Evolutionary conservation across 2,113 vertebrate species (phyloP).

Genomic region (Guaruba guarouba): DNA sequence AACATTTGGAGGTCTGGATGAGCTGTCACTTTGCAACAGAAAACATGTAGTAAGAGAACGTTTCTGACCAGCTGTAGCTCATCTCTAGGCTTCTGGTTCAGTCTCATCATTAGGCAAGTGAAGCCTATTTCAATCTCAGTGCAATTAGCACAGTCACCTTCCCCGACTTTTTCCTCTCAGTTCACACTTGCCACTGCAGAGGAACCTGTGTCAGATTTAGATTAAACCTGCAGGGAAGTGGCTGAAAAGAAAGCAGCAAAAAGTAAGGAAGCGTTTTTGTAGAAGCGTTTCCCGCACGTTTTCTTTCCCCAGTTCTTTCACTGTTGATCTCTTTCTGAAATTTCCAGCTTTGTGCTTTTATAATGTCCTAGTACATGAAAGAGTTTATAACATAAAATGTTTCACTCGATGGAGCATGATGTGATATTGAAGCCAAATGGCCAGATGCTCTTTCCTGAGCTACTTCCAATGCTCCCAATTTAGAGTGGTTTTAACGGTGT

Average conservation of each 20-base stretch:
- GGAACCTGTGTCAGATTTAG: background rate
- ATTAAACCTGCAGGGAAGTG: background rate
- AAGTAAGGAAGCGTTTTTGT: background rate
- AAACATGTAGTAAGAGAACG: background rate
- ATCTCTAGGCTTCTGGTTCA: background rate
- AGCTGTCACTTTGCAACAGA: background rate
- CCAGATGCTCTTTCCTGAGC: constrained; percentile 60
- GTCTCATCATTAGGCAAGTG: background rate
- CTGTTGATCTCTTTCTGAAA: background rate
- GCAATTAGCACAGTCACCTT: background rate
- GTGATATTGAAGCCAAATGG: constrained; percentile 48
- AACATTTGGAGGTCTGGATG: background rate
- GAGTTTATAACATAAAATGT: constrained; percentile 51
- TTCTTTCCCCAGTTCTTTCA: background rate
- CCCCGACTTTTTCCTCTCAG: background rate
- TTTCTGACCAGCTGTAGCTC: constrained; percentile 37
- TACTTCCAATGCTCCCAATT: constrained; percentile 47
- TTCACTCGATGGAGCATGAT: constrained; percentile 35
- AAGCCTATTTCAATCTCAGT: background rate
- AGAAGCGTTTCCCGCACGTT: background rate
- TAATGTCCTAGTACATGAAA: constrained; percentile 45
- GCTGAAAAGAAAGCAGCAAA: constrained; percentile 1
- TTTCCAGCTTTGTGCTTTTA: constrained; percentile 41
- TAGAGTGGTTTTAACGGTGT: background rate
- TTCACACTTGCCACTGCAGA: background rate